A percentile compares a stretch with the other conserved stretches of the same genome.
These are phyloP conservation scores for Silvanus unidentatus DNA, from an alignment of 2,888 invertebrate genomes.

Conservation along the genomic window DNA sequence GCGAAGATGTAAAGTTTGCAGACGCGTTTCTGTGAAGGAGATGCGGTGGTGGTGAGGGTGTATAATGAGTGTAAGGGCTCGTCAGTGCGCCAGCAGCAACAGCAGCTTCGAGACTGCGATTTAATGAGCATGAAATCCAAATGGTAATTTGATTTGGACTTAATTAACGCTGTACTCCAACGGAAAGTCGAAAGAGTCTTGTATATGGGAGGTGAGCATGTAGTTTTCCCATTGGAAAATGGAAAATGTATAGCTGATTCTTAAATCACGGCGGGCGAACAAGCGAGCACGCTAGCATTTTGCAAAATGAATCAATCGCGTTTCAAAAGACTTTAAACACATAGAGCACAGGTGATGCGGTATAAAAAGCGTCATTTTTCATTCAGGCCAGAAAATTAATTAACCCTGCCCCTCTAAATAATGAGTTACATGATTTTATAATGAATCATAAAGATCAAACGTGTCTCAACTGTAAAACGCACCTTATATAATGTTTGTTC, in stretches of 20 bases:
- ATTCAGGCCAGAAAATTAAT: too few species aligned
- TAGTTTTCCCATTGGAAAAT: background rate
- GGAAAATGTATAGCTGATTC: conserved; percentile 9
- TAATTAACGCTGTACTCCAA: conserved; percentile 40
- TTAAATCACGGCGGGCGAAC: conserved; percentile 2
- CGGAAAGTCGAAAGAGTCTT: conserved; percentile 17
- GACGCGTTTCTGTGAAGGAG: background rate
- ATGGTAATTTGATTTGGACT: conserved; percentile 48
- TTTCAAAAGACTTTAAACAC: too few species aligned
- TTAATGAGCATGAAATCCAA: conserved; percentile 48
- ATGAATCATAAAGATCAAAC: too few species aligned
- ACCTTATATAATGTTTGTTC: too few species aligned
- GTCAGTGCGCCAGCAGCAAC: conserved; percentile 31
- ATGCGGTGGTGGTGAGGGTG: conserved; percentile 5
- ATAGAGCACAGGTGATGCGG: too few species aligned
- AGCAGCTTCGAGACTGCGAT: conserved; percentile 37
- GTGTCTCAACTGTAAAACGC: too few species aligned
- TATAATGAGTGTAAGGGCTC: conserved; percentile 26
- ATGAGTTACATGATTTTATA: too few species aligned
- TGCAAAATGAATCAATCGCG: too few species aligned
- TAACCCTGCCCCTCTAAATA: too few species aligned
- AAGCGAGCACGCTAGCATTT: too few species aligned
- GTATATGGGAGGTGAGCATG: background rate
- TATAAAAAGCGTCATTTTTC: too few species aligned
- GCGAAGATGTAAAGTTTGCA: background rate